phyloP scores from a whole-genome alignment of 2,888 invertebrate species.

The Ennomos fuscantarius region DNA sequence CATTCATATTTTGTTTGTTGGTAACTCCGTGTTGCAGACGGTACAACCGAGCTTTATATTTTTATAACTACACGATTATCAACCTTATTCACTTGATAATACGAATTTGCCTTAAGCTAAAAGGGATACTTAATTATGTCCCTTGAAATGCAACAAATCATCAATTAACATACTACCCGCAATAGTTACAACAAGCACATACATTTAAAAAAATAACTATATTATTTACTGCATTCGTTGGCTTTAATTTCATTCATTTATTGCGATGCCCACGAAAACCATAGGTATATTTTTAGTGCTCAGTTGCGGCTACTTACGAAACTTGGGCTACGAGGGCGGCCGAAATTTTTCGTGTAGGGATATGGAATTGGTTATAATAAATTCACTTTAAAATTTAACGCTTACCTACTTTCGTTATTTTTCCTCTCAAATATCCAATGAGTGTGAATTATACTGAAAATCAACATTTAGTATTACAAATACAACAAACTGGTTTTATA shows the following conservation, averaged over 20 bases:
- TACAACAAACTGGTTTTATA: too few species aligned
- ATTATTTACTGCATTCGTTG: slow-evolving; percentile 42
- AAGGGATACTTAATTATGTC: slow-evolving; percentile 62
- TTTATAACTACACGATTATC: slow-evolving; percentile 38
- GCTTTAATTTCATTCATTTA: slow-evolving; percentile 22
- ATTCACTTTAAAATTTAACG: too few species aligned
- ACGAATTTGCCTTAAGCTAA: slow-evolving; percentile 31
- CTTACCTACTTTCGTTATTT: too few species aligned
- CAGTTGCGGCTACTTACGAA: too few species aligned
- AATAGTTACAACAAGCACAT: slow-evolving; percentile 60
- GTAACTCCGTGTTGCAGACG: slow-evolving; percentile 51
- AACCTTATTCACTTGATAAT: slow-evolving; percentile 27
- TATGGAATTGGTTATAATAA: too few species aligned
- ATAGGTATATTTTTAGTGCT: background rate
- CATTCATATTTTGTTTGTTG: slow-evolving; percentile 63
- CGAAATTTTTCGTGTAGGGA: too few species aligned
- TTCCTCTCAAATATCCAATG: too few species aligned
- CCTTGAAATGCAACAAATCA: slow-evolving; percentile 68
- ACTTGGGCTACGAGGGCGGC: too few species aligned
- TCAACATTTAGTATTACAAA: too few species aligned
- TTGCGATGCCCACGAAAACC: background rate
- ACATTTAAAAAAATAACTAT: slow-evolving; percentile 50
- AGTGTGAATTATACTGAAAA: too few species aligned
- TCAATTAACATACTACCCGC: slow-evolving; percentile 59
- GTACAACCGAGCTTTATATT: slow-evolving; percentile 34